Percentiles rank a stretch among this genome's conserved stretches.
Evolutionary conservation across 2,888 invertebrate genomes (phyloP).

Genomic region (Desoria tigrina): DNA sequence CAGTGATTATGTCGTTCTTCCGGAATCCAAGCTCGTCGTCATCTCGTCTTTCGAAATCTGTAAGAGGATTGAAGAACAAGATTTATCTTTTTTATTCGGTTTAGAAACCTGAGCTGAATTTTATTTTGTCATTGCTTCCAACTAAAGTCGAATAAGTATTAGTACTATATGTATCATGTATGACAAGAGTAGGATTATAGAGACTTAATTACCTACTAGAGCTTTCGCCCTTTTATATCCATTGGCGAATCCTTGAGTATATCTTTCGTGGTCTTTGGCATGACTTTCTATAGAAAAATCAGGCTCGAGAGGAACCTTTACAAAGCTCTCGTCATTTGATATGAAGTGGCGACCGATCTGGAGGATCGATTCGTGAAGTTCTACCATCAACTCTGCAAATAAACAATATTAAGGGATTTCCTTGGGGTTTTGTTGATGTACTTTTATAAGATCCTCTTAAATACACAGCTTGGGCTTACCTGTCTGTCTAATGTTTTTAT

Average conservation of each 20-base stretch:
- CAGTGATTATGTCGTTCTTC: conserved; percentile 97
- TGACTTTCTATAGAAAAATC: conserved; percentile 97
- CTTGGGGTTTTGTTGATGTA: background rate
- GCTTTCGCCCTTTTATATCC: conserved; percentile 91
- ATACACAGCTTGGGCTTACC: conserved; percentile 58
- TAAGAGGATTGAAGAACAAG: conserved; percentile 32
- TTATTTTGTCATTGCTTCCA: background rate
- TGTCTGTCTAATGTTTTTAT: conserved; percentile 96
- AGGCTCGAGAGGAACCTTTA: conserved; percentile 75
- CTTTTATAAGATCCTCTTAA: conserved; percentile 2
- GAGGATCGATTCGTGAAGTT: conserved; percentile 90
- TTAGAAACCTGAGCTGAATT: background rate
- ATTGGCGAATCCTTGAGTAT: conserved; percentile 41
- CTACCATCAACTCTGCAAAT: conserved; percentile 85
- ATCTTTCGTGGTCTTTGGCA: conserved; percentile 84
- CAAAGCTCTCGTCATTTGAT: conserved; percentile 79
- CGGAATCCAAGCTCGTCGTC: conserved; percentile 98
- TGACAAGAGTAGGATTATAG: background rate
- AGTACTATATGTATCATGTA: no score
- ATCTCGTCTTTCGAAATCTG: conserved; percentile 95
- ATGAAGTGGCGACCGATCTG: conserved; percentile 93
- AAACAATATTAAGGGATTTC: background rate
- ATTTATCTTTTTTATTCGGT: background rate
- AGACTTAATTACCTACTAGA: conserved; percentile 65
- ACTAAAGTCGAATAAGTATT: no score